phyloP scores from a whole-genome alignment of 2,888 invertebrate genomes.

The Meloe dianella region DNA sequence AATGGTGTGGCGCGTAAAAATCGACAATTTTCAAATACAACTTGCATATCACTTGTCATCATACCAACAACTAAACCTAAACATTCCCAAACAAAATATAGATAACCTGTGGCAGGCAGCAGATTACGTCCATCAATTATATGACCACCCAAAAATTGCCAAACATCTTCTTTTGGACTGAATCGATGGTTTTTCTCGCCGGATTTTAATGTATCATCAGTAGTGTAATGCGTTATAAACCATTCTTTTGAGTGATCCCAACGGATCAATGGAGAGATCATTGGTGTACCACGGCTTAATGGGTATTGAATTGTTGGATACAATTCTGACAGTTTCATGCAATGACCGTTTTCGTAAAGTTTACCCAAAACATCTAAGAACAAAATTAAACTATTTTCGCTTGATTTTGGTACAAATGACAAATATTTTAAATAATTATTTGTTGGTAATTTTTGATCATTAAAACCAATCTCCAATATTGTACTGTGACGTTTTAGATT shows the following conservation, averaged over 20 bases:
- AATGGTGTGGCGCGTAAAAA: slow-evolving; percentile 65
- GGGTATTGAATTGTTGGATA: slow-evolving; percentile 81
- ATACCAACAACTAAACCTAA: slow-evolving; percentile 57
- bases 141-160: slow-evolving; percentile 79
- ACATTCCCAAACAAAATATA: slow-evolving; percentile 64
- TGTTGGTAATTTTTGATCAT: not conserved
- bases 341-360: slow-evolving; percentile 77
- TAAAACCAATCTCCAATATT: not conserved
- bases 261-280: slow-evolving; percentile 74
- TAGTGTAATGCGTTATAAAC: slow-evolving; percentile 64
- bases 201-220: slow-evolving; percentile 57
- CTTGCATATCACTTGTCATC: slow-evolving; percentile 59
- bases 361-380: slow-evolving; percentile 12
- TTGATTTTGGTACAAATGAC: not conserved
- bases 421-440: not conserved
- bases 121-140: slow-evolving; percentile 71
- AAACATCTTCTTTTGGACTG: slow-evolving; percentile 69
- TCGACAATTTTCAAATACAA: slow-evolving; percentile 66
- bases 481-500: not conserved
- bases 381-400: not conserved
- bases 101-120: slow-evolving; percentile 68
- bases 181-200: slow-evolving; percentile 69
- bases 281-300: slow-evolving; percentile 69
- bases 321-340: slow-evolving; percentile 75
- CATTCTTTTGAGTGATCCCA: slow-evolving; percentile 88